phyloP scores from a whole-genome alignment of 2,797 vertebrate species.

The Ciconia nigra region DNA sequence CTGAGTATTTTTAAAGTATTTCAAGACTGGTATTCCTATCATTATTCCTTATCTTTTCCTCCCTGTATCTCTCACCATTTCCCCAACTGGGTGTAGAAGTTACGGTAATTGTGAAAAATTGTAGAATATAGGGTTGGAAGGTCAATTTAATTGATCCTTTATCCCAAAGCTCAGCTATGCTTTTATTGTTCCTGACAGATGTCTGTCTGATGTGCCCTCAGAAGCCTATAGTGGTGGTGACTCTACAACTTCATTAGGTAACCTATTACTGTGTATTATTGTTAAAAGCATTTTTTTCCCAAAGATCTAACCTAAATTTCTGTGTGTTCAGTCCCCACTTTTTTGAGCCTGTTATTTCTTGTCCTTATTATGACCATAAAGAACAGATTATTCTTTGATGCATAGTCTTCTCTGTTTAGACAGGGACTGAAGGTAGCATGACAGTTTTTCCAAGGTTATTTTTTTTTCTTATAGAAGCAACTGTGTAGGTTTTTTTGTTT shows the following conservation, averaged over 20 bases:
- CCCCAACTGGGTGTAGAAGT: not conserved
- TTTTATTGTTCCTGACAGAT: not conserved
- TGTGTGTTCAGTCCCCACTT: not conserved
- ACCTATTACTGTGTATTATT: not conserved
- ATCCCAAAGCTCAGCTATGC: not conserved
- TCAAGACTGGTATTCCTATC: not conserved
- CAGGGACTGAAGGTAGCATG: not conserved
- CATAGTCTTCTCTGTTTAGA: not conserved
- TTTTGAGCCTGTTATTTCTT: not conserved
- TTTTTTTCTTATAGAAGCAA: not conserved
- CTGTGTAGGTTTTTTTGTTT: not conserved
- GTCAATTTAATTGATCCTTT: not conserved
- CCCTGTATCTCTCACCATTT: not conserved
- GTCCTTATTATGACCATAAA: not conserved
- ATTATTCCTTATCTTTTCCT: not conserved
- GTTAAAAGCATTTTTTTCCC: not conserved
- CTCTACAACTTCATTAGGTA: not conserved
- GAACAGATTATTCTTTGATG: not conserved
- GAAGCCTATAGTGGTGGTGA: not conserved
- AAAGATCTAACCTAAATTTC: not conserved
- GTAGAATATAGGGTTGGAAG: not conserved
- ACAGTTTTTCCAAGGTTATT: not conserved
- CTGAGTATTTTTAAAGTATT: not conserved
- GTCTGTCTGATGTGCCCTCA: accelerated
- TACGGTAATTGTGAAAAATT: not conserved